Conservation (phyloP, 2,888 invertebrate genomes). For the Glyphotaelius pellucidus region DNA sequence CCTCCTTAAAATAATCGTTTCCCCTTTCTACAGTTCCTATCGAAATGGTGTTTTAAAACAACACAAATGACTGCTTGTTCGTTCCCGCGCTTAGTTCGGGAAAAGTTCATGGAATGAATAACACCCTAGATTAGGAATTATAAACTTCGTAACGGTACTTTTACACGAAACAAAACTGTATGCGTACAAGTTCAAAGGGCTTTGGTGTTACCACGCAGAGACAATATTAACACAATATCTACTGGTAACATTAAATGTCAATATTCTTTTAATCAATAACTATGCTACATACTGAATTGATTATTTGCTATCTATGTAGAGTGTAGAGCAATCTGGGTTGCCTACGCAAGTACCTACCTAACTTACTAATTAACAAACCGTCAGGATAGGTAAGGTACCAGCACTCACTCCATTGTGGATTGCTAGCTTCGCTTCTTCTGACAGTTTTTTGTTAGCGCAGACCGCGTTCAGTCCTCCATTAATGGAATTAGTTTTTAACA, state of each 20-base stretch:
- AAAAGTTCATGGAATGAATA: not conserved
- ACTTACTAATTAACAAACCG: too few species aligned
- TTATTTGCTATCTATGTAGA: not conserved
- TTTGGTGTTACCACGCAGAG: not conserved
- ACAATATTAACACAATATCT: not conserved
- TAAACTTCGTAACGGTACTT: not conserved
- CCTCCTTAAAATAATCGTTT: not conserved
- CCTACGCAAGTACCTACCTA: not conserved
- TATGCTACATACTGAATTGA: not conserved
- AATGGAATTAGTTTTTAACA: too few species aligned
- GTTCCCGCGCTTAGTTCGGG: not conserved
- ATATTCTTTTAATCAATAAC: not conserved
- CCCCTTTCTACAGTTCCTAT: not conserved
- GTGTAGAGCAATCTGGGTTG: not conserved
- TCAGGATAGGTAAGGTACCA: too few species aligned
- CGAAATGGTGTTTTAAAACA: constrained; percentile 2
- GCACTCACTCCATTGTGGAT: too few species aligned
- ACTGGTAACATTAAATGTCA: not conserved
- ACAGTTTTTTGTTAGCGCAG: too few species aligned
- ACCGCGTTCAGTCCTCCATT: too few species aligned
- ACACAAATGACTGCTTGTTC: not conserved
- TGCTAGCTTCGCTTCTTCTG: too few species aligned
- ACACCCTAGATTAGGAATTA: not conserved
- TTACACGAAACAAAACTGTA: not conserved
- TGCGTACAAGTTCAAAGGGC: not conserved